Evolutionary conservation across 2,797 vertebrate species (phyloP).

Genomic region (Antrozous pallidus): DNA sequence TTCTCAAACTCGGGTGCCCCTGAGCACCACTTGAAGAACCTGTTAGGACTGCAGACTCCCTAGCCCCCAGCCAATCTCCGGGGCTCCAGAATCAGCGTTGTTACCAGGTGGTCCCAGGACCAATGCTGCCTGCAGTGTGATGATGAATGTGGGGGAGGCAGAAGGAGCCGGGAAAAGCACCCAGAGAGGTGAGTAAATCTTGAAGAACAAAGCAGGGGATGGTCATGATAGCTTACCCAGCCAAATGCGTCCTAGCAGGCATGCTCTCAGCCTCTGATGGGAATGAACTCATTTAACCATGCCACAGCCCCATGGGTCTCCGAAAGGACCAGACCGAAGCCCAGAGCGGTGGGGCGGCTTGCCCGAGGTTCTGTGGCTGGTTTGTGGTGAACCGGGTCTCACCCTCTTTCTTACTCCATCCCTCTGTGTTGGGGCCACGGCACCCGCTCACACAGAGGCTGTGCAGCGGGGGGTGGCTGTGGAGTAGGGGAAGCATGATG

Average conservation of each 20-base stretch:
- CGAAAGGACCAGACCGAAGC: not conserved
- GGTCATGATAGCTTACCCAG: not conserved
- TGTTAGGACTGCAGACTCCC: not conserved
- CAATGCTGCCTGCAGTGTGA: not conserved
- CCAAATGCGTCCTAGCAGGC: not conserved
- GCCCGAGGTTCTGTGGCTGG: not conserved
- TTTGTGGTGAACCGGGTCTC: not conserved
- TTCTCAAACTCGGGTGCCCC: not conserved
- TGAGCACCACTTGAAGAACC: not conserved
- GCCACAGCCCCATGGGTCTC: not conserved
- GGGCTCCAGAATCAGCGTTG: not conserved
- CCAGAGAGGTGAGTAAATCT: not conserved
- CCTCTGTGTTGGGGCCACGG: accelerated
- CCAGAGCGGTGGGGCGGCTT: not conserved
- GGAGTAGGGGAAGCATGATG: not conserved
- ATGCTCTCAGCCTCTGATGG: not conserved
- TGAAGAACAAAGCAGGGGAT: not conserved
- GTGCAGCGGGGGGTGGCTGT: not conserved
- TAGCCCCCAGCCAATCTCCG: not conserved
- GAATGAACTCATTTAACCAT: not conserved
- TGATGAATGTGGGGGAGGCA: not conserved
- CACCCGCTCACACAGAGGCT: not conserved
- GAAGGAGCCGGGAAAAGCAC: not conserved
- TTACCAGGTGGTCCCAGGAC: not conserved
- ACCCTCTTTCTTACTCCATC: accelerated